These are phyloP conservation scores for Cotesia congregata DNA, from an alignment of 2,888 invertebrate genomes.

Conservation along the genomic window DNA sequence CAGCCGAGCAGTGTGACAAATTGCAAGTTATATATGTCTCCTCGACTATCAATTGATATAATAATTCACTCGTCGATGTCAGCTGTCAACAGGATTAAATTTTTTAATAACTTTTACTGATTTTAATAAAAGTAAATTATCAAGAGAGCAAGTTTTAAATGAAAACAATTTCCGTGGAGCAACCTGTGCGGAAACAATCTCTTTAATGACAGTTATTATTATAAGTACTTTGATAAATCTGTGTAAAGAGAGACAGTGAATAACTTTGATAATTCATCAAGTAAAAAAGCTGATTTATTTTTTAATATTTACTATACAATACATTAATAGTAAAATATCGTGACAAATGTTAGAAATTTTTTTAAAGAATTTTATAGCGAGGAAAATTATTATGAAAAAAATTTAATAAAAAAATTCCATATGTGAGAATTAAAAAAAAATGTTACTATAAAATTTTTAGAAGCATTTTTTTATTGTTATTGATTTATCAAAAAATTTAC, in stretches of 20 bases:
- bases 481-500: too few species aligned
- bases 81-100: slow-evolving; percentile 5
- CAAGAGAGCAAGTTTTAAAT: not conserved
- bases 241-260: not conserved
- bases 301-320: too few species aligned
- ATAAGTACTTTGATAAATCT: not conserved
- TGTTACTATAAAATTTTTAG: too few species aligned
- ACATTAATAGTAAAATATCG: too few species aligned
- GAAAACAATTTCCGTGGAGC: slow-evolving; percentile 11
- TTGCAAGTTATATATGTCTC: slow-evolving; percentile 20
- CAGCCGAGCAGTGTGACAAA: slow-evolving; percentile 26
- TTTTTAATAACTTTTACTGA: not conserved
- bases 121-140: not conserved
- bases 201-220: slow-evolving; percentile 19
- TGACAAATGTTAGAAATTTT: too few species aligned
- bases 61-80: not conserved
- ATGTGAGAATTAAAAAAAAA: too few species aligned
- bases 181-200: slow-evolving; percentile 18
- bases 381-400: too few species aligned
- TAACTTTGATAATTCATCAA: not conserved
- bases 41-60: not conserved
- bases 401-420: too few species aligned
- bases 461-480: too few species aligned
- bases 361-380: too few species aligned
- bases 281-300: not conserved